Conservation (phyloP, 2,888 invertebrate species). For the Galeopsomyia nigrocyanea region DNA sequence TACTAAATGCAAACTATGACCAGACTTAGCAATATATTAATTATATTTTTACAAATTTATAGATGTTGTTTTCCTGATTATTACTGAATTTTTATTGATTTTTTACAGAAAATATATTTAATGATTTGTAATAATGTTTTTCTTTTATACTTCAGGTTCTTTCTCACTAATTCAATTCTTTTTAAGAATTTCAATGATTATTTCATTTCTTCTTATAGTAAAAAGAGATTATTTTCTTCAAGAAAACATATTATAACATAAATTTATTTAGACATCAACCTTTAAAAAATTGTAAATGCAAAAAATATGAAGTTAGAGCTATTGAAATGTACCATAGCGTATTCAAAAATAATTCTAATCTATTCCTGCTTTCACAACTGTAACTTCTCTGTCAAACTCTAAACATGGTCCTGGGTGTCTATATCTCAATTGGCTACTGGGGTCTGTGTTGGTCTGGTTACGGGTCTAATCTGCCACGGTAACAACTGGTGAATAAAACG, state of each 20-base stretch:
- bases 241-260: too few relatives aligned
- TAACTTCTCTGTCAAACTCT: conserved; percentile 23
- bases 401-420: conserved; percentile 52
- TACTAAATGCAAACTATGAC: too few relatives aligned
- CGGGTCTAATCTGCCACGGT: conserved; percentile 56
- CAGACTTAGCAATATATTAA: not conserved
- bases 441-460: conserved; percentile 68
- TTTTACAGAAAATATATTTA: not conserved
- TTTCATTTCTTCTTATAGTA: conserved; percentile 15
- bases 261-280: not conserved
- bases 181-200: conserved; percentile 18
- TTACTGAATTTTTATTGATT: not conserved
- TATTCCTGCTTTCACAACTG: conserved; percentile 17
- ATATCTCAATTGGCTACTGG: conserved; percentile 61
- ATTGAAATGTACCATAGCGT: not conserved
- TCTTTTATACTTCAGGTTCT: not conserved
- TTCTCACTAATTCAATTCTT: conserved; percentile 13
- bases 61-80: conserved; percentile 1
- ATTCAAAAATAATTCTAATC: not conserved
- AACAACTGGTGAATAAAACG: conserved; percentile 37
- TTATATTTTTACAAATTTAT: conserved; percentile 34
- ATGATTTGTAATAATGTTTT: not conserved
- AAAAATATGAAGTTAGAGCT: too few relatives aligned
- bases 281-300: not conserved
- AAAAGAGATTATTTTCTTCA: conserved; percentile 12